Conservation (phyloP, 2,888 invertebrate species). For the Athalia rosae region DNA sequence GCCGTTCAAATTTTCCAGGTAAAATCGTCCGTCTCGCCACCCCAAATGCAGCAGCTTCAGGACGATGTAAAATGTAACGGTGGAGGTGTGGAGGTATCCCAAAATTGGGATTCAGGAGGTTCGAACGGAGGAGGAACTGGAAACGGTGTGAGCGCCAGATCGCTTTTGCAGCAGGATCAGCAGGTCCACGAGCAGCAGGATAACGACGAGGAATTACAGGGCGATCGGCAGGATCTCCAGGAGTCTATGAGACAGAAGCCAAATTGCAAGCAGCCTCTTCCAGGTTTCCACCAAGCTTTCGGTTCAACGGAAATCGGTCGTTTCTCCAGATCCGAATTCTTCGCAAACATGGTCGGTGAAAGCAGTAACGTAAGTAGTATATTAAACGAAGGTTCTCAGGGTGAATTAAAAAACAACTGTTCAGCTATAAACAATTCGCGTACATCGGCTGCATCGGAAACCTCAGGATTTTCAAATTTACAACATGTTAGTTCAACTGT, state of each 20-base stretch:
- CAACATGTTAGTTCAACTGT: not conserved
- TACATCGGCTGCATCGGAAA: not conserved
- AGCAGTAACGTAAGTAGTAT: constrained; percentile 72
- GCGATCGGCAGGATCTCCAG: constrained; percentile 48
- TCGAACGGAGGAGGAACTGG: constrained; percentile 53
- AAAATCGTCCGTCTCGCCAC: constrained; percentile 51
- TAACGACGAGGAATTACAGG: constrained; percentile 50
- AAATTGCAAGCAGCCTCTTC: constrained; percentile 77
- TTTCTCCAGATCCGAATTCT: constrained; percentile 82
- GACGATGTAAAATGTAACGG: constrained; percentile 56
- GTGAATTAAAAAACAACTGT: constrained; percentile 27
- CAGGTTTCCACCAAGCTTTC: constrained; percentile 90
- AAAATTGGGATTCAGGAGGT: constrained; percentile 69
- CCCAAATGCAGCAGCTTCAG: constrained; percentile 55
- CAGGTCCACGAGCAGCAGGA: constrained; percentile 46
- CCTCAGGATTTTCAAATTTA: not conserved
- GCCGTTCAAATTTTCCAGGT: constrained; percentile 52
- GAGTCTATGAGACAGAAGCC: constrained; percentile 46
- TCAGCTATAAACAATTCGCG: not conserved
- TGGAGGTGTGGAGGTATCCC: constrained; percentile 57
- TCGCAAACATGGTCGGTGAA: constrained; percentile 78
- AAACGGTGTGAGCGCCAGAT: constrained; percentile 46
- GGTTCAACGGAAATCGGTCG: constrained; percentile 91
- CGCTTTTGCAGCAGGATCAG: constrained; percentile 49
- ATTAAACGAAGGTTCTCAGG: constrained; percentile 9